Conservation (phyloP, 2,797 vertebrate species). For the Poeciliopsis infans region DNA sequence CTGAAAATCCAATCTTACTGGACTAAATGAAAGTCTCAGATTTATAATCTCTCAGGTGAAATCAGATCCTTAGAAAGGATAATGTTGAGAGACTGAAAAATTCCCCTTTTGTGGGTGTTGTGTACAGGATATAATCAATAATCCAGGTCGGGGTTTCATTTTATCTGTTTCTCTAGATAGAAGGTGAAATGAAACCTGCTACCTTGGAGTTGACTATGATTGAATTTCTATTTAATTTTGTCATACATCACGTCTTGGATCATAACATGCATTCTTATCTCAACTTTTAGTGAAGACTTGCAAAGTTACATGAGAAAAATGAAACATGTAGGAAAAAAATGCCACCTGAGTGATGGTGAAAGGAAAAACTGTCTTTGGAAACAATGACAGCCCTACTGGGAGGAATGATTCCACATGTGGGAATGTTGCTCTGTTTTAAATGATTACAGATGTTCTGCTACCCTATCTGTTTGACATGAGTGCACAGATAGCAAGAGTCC, state of each 20-base stretch:
- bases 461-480: constrained; percentile 53
- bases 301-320: constrained; percentile 54
- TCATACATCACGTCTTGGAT: constrained; percentile 21
- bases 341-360: constrained; percentile 70
- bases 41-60: neutral
- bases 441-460: constrained; percentile 77
- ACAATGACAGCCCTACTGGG: constrained; percentile 75
- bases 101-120: neutral
- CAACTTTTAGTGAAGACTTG: constrained; percentile 27
- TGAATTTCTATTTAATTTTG: constrained; percentile 7
- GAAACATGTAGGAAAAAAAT: constrained; percentile 62
- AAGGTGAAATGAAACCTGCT: too few relatives aligned
- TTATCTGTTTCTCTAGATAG: neutral
- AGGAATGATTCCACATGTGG: constrained; percentile 74
- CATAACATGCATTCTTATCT: constrained; percentile 2
- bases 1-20: neutral
- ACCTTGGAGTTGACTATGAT: too few relatives aligned
- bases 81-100: constrained; percentile 2
- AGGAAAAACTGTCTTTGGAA: constrained; percentile 72
- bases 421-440: constrained; percentile 74
- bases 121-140: neutral
- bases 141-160: neutral
- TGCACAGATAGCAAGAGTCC: constrained; percentile 31
- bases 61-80: neutral
- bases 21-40: neutral